Evolutionary conservation across 35 echinoderm and acorn worm species (phyloP).

Genomic region (Amphiura filiformis): DNA sequence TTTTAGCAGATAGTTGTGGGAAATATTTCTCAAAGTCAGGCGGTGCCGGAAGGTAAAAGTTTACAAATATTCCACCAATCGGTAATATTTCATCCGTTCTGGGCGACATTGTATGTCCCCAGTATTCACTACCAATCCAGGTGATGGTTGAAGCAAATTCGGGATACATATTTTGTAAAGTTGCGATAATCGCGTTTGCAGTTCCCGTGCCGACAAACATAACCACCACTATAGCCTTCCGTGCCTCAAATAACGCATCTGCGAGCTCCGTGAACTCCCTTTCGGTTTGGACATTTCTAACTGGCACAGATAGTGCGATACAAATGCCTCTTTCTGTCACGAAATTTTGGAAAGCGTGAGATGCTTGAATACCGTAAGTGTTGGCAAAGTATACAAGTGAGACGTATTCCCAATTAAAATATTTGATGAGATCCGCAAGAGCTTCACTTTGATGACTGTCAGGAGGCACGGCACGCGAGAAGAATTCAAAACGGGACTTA

Average conservation of each 20-base stretch:
- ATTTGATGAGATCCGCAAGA: constrained; percentile 17
- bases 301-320: neutral
- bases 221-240: neutral
- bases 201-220: neutral
- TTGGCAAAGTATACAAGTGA: constrained; percentile 21
- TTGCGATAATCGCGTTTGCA: neutral
- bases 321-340: neutral
- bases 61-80: neutral
- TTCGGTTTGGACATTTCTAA: neutral
- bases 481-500: neutral
- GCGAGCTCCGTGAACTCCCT: neutral
- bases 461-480: constrained; percentile 10
- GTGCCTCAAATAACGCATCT: neutral
- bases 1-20: neutral
- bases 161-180: neutral
- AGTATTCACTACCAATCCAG: constrained; percentile 21
- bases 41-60: neutral
- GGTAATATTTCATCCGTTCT: neutral
- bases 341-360: neutral
- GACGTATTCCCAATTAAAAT: constrained; percentile 41
- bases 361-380: constrained; percentile 8
- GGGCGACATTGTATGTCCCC: neutral
- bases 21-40: neutral
- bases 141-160: neutral
- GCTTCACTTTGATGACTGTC: constrained; percentile 23